Conservation (phyloP, 2,113 vertebrate species). For the Syngnathus typhle region DNA sequence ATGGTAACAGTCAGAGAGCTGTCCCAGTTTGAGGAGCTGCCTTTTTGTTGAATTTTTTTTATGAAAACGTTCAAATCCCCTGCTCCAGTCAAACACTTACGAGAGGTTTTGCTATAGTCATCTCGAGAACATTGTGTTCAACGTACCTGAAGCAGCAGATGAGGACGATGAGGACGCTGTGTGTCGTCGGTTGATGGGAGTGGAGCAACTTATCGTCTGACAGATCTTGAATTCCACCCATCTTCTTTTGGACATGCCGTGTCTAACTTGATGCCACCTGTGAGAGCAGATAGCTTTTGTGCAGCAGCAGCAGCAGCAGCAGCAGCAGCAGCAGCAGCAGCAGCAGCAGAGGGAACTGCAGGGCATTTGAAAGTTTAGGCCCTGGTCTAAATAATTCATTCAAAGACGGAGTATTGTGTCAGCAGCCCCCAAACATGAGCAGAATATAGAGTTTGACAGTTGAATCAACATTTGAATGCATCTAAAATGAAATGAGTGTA, state of each 20-base stretch:
- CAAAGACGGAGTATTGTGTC: conserved; percentile 66
- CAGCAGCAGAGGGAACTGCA: conserved; percentile 28
- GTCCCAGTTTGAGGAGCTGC: conserved; percentile 33
- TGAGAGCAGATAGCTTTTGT: conserved; percentile 15
- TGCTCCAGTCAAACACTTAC: not conserved
- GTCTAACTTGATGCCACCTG: conserved; percentile 26
- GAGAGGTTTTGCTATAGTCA: not conserved
- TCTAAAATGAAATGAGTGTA: not conserved
- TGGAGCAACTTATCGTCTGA: conserved; percentile 79
- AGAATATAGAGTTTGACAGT: conserved; percentile 8
- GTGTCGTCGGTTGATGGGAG: conserved; percentile 67
- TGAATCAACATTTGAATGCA: conserved; percentile 3
- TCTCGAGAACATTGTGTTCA: not conserved
- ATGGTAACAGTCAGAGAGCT: conserved; percentile 44
- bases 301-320: conserved; percentile 16
- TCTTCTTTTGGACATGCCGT: conserved; percentile 79
- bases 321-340: conserved; percentile 5
- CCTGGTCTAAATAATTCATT: conserved; percentile 83
- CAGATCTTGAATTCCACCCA: conserved; percentile 79
- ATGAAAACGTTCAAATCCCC: not conserved
- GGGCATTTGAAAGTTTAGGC: conserved; percentile 62
- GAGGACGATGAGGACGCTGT: conserved; percentile 55
- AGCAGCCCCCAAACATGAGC: conserved; percentile 36
- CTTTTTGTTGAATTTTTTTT: conserved; percentile 10
- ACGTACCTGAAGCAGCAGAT: conserved; percentile 57